Percentiles rank a stretch among this genome's conserved stretches.
These are phyloP conservation scores for Colinus virginianus DNA, from an alignment of 2,113 vertebrate genomes.

Conservation along the genomic window DNA sequence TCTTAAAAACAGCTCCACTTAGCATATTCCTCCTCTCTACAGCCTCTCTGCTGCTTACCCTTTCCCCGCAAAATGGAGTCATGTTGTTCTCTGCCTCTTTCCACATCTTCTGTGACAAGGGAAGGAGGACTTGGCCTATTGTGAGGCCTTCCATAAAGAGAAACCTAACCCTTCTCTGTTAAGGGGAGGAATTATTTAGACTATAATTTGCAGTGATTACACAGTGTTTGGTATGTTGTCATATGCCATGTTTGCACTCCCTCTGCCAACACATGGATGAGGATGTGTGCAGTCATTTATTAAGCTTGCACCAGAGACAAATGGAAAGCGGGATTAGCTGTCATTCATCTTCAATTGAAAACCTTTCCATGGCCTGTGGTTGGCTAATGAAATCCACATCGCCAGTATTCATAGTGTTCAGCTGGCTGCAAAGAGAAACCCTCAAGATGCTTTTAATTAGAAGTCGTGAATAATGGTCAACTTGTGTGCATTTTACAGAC, in stretches of 20 bases:
- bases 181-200: slow-evolving; percentile 48
- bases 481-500: slow-evolving; percentile 49
- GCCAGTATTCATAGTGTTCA: not conserved
- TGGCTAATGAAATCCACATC: slow-evolving; percentile 74
- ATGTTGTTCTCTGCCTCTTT: not conserved
- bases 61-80: slow-evolving; percentile 10
- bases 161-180: not conserved
- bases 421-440: slow-evolving; percentile 57
- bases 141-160: not conserved
- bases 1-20: slow-evolving; percentile 6
- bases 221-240: slow-evolving; percentile 50
- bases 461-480: slow-evolving; percentile 51
- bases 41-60: not conserved
- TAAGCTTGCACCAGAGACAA: slow-evolving; percentile 41
- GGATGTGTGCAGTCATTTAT: slow-evolving; percentile 38
- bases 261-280: slow-evolving; percentile 62
- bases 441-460: slow-evolving; percentile 75
- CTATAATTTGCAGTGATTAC: slow-evolving; percentile 62
- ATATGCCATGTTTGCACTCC: slow-evolving; percentile 61
- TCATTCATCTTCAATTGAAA: slow-evolving; percentile 45
- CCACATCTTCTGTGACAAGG: not conserved
- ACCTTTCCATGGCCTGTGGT: slow-evolving; percentile 31
- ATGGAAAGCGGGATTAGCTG: slow-evolving; percentile 48
- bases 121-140: slow-evolving; percentile 3
- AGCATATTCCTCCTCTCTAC: slow-evolving; percentile 22